Conservation (phyloP, 1,140 invertebrate genomes). For the Aphis craccivora region DNA sequence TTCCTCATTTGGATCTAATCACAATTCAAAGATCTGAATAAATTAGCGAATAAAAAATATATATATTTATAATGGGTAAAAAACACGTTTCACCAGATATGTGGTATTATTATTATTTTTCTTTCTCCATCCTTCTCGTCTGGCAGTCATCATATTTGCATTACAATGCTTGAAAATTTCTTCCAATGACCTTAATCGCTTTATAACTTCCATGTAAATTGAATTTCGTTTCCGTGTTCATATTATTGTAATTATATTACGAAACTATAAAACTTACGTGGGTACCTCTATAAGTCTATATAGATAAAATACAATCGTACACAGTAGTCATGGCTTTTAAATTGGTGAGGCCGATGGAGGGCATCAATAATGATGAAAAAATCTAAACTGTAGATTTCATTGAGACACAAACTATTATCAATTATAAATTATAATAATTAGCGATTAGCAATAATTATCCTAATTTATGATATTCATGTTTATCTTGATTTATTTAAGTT, state of each 20-base stretch:
- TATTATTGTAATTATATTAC: neutral
- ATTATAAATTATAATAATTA: neutral
- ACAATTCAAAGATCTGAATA: slow-evolving; percentile 26
- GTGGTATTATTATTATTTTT: neutral
- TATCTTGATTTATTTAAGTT: neutral
- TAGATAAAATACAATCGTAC: no score
- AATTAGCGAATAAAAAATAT: slow-evolving; percentile 6
- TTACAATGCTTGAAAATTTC: neutral
- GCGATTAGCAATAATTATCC: neutral
- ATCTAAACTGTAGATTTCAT: neutral
- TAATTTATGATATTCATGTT: neutral
- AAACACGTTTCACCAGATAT: slow-evolving; percentile 51
- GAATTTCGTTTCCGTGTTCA: neutral
- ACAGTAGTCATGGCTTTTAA: no score
- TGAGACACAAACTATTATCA: neutral
- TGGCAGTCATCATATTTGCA: neutral
- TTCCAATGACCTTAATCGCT: neutral
- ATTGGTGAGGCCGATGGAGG: no score
- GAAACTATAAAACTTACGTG: neutral
- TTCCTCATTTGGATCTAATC: slow-evolving; percentile 21
- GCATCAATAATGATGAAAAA: neutral
- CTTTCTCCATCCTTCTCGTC: neutral
- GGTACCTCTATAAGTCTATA: no score
- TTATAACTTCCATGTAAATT: neutral
- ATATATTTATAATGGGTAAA: neutral